Evolutionary conservation across 2,797 vertebrate genomes (phyloP).

Genomic region (Babyrousa celebensis): DNA sequence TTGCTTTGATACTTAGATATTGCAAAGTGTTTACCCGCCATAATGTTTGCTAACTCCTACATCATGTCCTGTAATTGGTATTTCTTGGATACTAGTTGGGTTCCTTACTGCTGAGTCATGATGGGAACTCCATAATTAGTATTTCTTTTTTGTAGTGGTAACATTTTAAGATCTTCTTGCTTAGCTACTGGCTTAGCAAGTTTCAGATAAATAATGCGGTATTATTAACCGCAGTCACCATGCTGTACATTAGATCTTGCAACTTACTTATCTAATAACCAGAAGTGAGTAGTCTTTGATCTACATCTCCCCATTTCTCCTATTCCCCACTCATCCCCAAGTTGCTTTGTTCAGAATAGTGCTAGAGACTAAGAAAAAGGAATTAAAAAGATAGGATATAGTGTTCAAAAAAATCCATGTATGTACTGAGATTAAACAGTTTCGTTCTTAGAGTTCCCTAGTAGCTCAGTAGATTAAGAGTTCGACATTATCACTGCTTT

Average conservation of each 20-base stretch:
- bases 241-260: not conserved
- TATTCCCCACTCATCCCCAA: no score
- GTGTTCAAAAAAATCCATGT: not conserved
- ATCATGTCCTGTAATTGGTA: not conserved
- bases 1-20: constrained; percentile 18
- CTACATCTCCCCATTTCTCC: not conserved
- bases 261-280: not conserved
- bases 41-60: not conserved
- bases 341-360: constrained; percentile 27
- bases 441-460: not conserved
- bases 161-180: not conserved
- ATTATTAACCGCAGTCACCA: not conserved
- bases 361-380: not conserved
- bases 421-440: not conserved
- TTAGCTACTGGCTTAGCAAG: not conserved
- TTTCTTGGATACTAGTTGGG: no score
- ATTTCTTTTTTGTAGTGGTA: not conserved
- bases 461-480: no score
- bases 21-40: not conserved
- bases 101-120: no score
- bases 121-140: not conserved
- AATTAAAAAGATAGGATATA: constrained; percentile 4
- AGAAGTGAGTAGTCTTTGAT: constrained; percentile 16
- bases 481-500: no score
- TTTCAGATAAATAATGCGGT: not conserved